Evolutionary conservation across 2,113 vertebrate genomes (phyloP), one percentile per base, ranked within the genome.

Genomic region (Leuciscus idus): DNA sequence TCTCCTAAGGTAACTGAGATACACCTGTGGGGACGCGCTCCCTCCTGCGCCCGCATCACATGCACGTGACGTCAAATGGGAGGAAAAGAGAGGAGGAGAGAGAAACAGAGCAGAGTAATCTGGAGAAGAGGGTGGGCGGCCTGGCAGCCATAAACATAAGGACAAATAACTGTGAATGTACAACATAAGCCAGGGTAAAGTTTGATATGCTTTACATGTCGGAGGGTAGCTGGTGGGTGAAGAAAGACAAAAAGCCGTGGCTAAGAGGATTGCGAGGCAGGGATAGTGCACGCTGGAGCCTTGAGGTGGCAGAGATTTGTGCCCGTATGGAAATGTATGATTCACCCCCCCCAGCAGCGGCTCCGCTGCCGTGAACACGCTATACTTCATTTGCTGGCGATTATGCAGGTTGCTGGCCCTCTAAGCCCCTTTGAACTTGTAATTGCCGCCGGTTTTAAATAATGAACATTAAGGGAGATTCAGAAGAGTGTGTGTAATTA

Each of bases 351-450:
- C 62, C 64, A 64, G 39, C 61, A 81, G 88, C 21, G 72, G 93
- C 95, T 96, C 95, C 95, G 95, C 96, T 97, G 96, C 98, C 96
- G 97, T 96, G 96, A 98, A 99, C 97, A 97, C 96, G 96, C 95
- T 93, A 95, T 92, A 95, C 96, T 97, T 98, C 97, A 98, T 98
- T 98, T 97, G 96, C 94, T 94, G 95, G 96, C 97, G 97, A 98
- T 98, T 98, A 98, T 97, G 96, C 95, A 93, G 96, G 96, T 96
- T 97, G 97, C 95, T 97, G 96, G 96, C 96, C 97, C 97, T 85
- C 96, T 96, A 97, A 97, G 97, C 97, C 96, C 95, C 96, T 99
- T 98, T 99, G 97, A 99, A 98, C 97, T 98, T 97, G 97, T 98
- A 98, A 99, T 98, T 99, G 97, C 96, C 96, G 96, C 96, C 96